Percentiles rank a stretch among this genome's conserved stretches.
These are phyloP conservation scores for Pteronura brasiliensis DNA, from an alignment of 2,113 vertebrate species.

Conservation along the genomic window DNA sequence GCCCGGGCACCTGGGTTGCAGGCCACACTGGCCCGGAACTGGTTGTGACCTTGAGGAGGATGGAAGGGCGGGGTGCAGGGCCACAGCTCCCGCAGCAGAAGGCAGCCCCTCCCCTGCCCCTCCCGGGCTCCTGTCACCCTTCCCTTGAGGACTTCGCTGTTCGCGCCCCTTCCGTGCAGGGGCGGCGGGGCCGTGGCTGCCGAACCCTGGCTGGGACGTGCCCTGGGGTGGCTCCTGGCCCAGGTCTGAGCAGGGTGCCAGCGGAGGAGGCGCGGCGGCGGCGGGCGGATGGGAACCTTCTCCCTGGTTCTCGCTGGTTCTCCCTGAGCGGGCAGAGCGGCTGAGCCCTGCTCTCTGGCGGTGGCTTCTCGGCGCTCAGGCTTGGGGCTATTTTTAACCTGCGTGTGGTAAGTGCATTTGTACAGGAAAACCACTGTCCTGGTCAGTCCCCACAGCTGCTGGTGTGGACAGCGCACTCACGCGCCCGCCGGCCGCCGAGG, in stretches of 20 bases:
- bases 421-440: slow-evolving; percentile 50
- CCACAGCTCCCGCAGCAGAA: accelerated
- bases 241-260: not conserved
- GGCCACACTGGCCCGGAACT: not conserved
- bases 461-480: not conserved
- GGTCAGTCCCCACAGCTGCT: not conserved
- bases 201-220: accelerated
- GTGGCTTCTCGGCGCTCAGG: not conserved
- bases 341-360: not conserved
- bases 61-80: too few species aligned
- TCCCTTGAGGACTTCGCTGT: not conserved
- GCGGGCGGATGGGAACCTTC: accelerated
- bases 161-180: accelerated
- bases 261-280: accelerated
- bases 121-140: accelerated
- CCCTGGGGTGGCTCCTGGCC: accelerated
- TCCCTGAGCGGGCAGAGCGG: not conserved
- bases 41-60: not conserved
- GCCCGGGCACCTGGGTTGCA: not conserved
- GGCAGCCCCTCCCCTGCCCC: not conserved
- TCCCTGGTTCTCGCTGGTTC: too few species aligned
- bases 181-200: accelerated
- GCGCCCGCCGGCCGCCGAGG: not conserved
- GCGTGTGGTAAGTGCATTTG: slow-evolving; percentile 61
- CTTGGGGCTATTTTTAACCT: slow-evolving; percentile 76